Conservation (phyloP, 2,888 invertebrate genomes). For the Thecocarcelia acutangulata region DNA sequence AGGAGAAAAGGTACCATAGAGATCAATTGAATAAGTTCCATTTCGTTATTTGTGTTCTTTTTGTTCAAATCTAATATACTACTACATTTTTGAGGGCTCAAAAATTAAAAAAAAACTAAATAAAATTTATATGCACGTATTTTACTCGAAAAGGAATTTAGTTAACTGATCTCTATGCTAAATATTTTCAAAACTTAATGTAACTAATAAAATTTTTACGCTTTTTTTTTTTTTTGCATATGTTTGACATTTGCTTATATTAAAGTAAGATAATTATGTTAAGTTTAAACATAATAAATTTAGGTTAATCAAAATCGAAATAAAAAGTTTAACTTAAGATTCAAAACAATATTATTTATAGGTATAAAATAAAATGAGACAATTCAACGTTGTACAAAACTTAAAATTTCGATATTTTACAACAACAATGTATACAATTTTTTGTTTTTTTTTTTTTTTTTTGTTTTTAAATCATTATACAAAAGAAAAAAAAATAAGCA, state of each 20-base stretch:
- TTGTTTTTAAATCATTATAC: no score
- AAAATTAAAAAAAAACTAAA: conserved; percentile 22
- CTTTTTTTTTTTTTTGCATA: conserved; percentile 52
- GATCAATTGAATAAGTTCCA: conserved; percentile 43
- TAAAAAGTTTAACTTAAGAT: conserved; percentile 52
- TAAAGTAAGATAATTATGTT: conserved; percentile 50
- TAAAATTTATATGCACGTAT: neutral
- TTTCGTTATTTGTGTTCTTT: neutral
- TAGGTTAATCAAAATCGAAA: conserved; percentile 48
- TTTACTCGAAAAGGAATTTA: conserved; percentile 7
- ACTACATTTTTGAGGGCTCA: conserved; percentile 19
- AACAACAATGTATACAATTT: no score
- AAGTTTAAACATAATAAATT: conserved; percentile 41
- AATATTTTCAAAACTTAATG: conserved; percentile 46
- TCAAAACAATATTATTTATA: conserved; percentile 52
- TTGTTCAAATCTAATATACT: conserved; percentile 37
- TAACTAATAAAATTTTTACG: conserved; percentile 44
- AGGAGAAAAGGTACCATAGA: conserved; percentile 43
- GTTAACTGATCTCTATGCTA: conserved; percentile 34
- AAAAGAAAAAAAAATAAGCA: neutral
- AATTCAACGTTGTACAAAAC: no score
- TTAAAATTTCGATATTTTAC: no score
- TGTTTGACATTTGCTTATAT: conserved; percentile 67
- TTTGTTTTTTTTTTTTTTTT: no score
- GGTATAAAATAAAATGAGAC: conserved; percentile 33